A percentile compares a stretch with the other conserved stretches of the same genome.
Conservation (phyloP, 1,140 invertebrate genomes). For the Ditylenchus dipsaci region DNA sequence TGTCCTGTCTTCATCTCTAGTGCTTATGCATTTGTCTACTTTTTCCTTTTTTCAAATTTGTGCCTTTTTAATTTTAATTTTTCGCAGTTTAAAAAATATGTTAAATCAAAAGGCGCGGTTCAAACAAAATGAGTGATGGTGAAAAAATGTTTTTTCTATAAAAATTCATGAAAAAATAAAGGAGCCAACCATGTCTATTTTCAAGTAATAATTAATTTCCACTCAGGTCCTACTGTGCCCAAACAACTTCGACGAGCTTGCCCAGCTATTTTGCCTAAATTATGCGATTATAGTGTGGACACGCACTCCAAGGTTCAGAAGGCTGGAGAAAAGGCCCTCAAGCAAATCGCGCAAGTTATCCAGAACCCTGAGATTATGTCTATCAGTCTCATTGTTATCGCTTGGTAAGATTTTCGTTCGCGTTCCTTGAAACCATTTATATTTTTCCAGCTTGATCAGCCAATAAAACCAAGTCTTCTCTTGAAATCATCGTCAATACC, state of each 20-base stretch:
- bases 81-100: too few relatives aligned
- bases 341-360: constrained; percentile 86
- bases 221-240: constrained; percentile 77
- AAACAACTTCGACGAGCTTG: constrained; percentile 94
- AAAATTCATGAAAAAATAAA: too few relatives aligned
- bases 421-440: too few relatives aligned
- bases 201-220: too few relatives aligned
- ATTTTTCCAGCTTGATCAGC: constrained; percentile 68
- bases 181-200: too few relatives aligned
- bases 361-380: constrained; percentile 89
- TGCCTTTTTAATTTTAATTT: too few relatives aligned
- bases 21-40: too few relatives aligned
- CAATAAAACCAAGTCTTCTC: constrained; percentile 81
- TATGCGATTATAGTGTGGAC: constrained; percentile 93
- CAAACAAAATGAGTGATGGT: too few relatives aligned
- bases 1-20: too few relatives aligned
- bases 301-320: constrained; percentile 97
- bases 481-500: constrained; percentile 83
- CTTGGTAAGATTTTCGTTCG: constrained; percentile 65
- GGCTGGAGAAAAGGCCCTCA: constrained; percentile 85
- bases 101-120: too few relatives aligned
- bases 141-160: too few relatives aligned
- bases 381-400: constrained; percentile 86
- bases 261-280: constrained; percentile 95
- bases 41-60: too few relatives aligned